A percentile compares a stretch with the other conserved stretches of the same genome.
phyloP scores from a whole-genome alignment of 2,113 vertebrate species.

The Romanogobio albipinnatus region DNA sequence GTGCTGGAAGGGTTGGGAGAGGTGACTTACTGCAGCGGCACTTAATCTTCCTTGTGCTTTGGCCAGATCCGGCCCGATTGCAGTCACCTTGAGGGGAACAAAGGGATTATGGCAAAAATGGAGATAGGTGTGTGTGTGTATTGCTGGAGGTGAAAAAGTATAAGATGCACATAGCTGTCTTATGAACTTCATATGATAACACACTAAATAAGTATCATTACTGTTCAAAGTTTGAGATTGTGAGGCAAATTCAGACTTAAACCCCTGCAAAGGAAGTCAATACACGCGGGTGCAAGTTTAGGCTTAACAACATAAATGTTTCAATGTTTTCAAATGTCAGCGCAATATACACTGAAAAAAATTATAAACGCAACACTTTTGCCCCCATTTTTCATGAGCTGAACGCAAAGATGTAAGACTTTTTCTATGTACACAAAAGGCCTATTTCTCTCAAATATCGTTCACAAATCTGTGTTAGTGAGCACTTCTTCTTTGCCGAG shows the following conservation, averaged over 20 bases:
- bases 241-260: neutral
- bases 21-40: constrained; percentile 70
- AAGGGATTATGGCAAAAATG: constrained; percentile 66
- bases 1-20: constrained; percentile 71
- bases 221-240: neutral
- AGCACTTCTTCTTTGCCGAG: too few species aligned
- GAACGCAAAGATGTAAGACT: too few species aligned
- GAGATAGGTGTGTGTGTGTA: neutral
- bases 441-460: too few species aligned
- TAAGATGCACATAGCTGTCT: neutral
- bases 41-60: constrained; percentile 72
- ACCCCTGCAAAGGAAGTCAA: neutral
- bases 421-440: too few species aligned
- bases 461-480: too few species aligned
- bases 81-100: constrained; percentile 77
- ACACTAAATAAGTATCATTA: neutral
- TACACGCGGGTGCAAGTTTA: neutral
- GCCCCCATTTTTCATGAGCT: too few species aligned
- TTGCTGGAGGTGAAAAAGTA: constrained; percentile 8
- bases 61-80: constrained; percentile 69
- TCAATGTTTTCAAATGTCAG: neutral
- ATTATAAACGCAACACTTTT: too few species aligned
- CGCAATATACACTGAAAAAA: too few species aligned
- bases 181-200: neutral
- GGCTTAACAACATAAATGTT: neutral